A percentile compares a stretch with the other conserved stretches of the same genome.
Evolutionary conservation across 2,797 vertebrate genomes (phyloP).

Genomic region (Dipus sagitta): DNA sequence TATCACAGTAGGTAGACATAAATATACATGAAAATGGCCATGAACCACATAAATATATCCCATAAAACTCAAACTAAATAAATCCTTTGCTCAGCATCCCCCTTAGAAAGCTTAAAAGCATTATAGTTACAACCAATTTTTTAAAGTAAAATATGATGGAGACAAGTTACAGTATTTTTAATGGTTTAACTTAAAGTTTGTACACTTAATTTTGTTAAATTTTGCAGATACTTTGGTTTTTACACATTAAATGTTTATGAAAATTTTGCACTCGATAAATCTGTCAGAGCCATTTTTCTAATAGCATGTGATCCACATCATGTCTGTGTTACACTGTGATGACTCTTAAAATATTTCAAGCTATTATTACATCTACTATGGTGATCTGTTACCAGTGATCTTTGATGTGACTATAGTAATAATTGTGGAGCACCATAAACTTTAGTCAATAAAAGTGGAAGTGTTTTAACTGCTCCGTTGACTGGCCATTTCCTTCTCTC

Average conservation of each 20-base stretch:
- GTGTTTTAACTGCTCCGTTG: not conserved
- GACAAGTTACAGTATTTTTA: not conserved
- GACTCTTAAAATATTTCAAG: not conserved
- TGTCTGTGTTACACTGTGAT: not conserved
- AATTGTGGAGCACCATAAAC: not conserved
- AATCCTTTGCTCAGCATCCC: not conserved
- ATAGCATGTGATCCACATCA: not conserved
- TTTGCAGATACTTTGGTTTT: not conserved
- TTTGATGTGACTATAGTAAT: not conserved
- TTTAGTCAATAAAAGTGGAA: not conserved
- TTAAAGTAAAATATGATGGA: not conserved
- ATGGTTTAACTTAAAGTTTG: not conserved
- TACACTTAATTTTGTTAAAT: not conserved
- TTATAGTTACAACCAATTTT: not conserved
- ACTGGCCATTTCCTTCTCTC: not conserved
- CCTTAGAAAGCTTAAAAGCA: not conserved
- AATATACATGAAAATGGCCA: not conserved
- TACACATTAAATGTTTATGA: not conserved
- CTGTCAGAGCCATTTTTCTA: not conserved
- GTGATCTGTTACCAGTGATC: not conserved
- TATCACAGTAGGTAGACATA: not conserved
- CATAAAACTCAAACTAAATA: not conserved
- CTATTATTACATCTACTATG: not conserved
- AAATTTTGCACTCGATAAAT: not conserved
- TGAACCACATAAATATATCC: not conserved